Base-by-base conservation (phyloP, 2,797 vertebrate genomes). In the Emydoidea blandingii region DNA sequence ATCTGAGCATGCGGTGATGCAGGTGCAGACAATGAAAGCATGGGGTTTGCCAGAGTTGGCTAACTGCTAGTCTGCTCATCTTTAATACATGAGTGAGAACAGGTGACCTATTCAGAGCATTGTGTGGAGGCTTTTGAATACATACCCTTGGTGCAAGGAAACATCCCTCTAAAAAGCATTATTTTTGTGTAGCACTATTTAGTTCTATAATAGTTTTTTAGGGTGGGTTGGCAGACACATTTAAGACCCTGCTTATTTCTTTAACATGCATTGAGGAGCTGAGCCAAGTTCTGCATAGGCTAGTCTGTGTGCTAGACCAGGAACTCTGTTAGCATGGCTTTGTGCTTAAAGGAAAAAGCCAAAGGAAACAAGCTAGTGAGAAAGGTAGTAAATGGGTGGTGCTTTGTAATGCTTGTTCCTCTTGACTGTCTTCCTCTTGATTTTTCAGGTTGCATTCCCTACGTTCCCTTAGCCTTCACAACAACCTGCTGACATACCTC, bases 401-500 rank as follows among this genome's bases (percentile, higher is more conserved):
- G 41, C 44, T 49, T 78, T 15, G n/a, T 81, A 83, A 72, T 37
- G 31, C 89, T 76, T 54, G 68, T 79, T 1, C 41, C 0, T 68
- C 72, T 76, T 89, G 83, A 95, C 19, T 1, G 11, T 92, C 53
- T 88, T 90, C 25, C 3, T 88, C 54, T 97, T 91, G 80, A 7
- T 95, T 92, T 72, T 94, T 72, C 87, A 99, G 99, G 97, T 98
- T 99, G 93, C 98, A 99, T 98, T 99, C 99, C 1, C 98, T 99
- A 97, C 99, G 99, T 52, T 99, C 99, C 37, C 98, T 99, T 78
- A 99, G 99, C 96, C 99, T 99, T 62, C 99, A 99, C 97, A 99
- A 99, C 97, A 99, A 99, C 97, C 97, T 99, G 92, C 98, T 99
- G 94, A 99, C 99, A 6, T 99, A 99, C 97, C 98, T 99, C 92